phyloP scores from a whole-genome alignment of 2,113 vertebrate species.

The Stigmatopora nigra region DNA sequence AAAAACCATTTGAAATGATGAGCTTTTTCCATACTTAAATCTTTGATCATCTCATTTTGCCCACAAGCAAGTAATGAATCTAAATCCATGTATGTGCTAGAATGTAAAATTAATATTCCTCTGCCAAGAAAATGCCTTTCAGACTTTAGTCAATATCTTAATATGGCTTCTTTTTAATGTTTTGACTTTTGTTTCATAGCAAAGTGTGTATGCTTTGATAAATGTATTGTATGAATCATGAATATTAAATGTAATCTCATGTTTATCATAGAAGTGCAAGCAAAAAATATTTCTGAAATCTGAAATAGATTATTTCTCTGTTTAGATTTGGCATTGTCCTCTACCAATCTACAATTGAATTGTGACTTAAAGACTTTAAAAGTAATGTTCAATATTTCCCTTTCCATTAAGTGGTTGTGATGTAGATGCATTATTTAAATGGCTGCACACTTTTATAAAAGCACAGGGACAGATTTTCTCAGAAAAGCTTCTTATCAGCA shows the following conservation, averaged over 20 bases:
- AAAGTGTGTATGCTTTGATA: neutral
- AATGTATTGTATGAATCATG: too few species aligned
- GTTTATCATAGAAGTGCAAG: too few species aligned
- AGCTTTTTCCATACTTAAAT: neutral
- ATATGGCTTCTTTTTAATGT: neutral
- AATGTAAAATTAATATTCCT: too few species aligned
- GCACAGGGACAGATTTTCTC: constrained; percentile 37
- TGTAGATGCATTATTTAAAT: constrained; percentile 57
- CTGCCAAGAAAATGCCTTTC: too few species aligned
- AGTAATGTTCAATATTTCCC: neutral
- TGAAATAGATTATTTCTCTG: neutral
- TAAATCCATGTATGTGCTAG: too few species aligned
- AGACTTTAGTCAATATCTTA: too few species aligned
- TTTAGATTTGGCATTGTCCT: neutral
- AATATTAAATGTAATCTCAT: too few species aligned
- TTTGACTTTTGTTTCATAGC: neutral
- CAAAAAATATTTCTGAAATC: neutral
- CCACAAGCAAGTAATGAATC: too few species aligned
- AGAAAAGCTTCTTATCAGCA: constrained; percentile 24
- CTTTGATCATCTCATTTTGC: neutral
- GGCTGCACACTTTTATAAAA: constrained; percentile 38
- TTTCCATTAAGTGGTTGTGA: neutral
- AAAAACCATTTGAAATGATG: constrained; percentile 13
- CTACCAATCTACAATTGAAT: too few species aligned
- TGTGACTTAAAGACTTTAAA: neutral